These are phyloP conservation scores for Lithobates pipiens DNA, from an alignment of 2,797 vertebrate species.

Conservation along the genomic window DNA sequence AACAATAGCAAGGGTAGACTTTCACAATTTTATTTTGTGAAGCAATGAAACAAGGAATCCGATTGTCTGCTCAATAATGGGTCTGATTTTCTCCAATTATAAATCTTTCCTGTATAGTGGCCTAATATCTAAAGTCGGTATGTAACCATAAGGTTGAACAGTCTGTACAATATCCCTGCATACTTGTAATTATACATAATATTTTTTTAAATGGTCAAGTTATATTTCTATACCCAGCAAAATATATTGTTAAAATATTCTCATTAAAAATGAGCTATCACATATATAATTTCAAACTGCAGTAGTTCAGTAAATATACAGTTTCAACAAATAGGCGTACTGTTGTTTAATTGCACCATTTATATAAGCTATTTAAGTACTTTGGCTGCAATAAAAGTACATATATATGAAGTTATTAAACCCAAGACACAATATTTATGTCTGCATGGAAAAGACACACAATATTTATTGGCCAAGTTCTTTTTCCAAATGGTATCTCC, in stretches of 20 bases:
- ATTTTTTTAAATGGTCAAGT: neutral
- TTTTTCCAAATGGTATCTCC: constrained; percentile 46
- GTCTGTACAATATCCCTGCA: no score
- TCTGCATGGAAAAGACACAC: constrained; percentile 55
- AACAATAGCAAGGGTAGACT: no score
- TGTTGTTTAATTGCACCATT: constrained; percentile 58
- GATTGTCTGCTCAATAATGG: neutral
- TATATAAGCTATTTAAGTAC: constrained; percentile 59
- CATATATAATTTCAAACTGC: constrained; percentile 28
- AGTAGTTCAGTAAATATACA: constrained; percentile 54
- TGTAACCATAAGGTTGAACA: neutral
- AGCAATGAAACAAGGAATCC: no score
- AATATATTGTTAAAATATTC: neutral
- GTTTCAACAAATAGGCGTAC: constrained; percentile 50
- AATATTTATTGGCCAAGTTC: constrained; percentile 58
- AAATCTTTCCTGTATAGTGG: neutral
- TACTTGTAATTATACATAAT: neutral
- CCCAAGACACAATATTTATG: constrained; percentile 57
- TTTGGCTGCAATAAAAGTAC: constrained; percentile 53
- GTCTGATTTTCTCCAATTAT: neutral
- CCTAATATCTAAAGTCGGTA: neutral
- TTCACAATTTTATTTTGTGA: no score
- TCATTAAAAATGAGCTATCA: constrained; percentile 37
- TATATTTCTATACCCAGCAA: neutral
- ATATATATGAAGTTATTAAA: constrained; percentile 60